Conservation (phyloP, 1,140 invertebrate genomes). For the Zophobas morio region DNA sequence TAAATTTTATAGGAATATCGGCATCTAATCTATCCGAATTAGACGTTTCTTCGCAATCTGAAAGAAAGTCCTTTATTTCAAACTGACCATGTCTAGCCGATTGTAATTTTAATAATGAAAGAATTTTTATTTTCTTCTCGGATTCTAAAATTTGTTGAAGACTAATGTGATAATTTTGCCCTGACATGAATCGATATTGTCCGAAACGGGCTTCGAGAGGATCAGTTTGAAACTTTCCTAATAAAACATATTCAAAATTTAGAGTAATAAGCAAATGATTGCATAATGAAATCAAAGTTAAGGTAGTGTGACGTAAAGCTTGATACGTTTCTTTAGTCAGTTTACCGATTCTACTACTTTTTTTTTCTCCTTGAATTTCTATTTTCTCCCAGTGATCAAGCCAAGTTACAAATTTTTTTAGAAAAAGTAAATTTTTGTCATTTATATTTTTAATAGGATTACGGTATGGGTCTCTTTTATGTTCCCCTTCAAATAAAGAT, state of each 20-base stretch:
- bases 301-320: conserved; percentile 5
- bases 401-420: conserved; percentile 19
- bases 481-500: background rate
- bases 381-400: conserved; percentile 10
- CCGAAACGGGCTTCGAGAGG: conserved; percentile 49
- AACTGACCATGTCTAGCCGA: conserved; percentile 12
- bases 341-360: conserved; percentile 10
- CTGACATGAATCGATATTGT: conserved; percentile 35
- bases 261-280: background rate
- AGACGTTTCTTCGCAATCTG: background rate
- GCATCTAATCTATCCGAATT: background rate
- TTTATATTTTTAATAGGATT: conserved; percentile 15
- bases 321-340: conserved; percentile 1
- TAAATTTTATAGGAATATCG: background rate
- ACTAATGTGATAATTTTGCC: conserved; percentile 45
- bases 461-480: background rate
- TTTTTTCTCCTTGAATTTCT: conserved; percentile 6
- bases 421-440: conserved; percentile 32
- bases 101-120: conserved; percentile 2
- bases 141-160: conserved; percentile 47
- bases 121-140: conserved; percentile 46
- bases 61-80: background rate
- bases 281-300: background rate
- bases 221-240: conserved; percentile 51
- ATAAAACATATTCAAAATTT: conserved; percentile 29